A percentile compares a stretch with the other conserved stretches of the same genome.
These are phyloP conservation scores for Rhynchonycteris naso DNA, from an alignment of 2,797 vertebrate genomes.

Conservation along the genomic window DNA sequence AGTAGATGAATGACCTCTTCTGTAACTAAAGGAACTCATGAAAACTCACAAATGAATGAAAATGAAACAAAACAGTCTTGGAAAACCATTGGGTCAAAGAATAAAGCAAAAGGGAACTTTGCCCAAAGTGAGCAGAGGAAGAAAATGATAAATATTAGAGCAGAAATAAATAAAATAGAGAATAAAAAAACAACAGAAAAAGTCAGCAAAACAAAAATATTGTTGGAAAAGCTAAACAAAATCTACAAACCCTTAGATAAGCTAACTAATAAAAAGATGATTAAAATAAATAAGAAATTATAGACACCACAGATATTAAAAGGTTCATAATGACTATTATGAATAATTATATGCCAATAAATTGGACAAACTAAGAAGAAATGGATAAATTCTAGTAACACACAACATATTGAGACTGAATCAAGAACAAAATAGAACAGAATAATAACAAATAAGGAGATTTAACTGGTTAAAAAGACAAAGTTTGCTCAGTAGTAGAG, in stretches of 20 bases:
- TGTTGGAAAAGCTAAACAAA: not conserved
- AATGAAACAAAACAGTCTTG: not conserved
- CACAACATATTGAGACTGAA: not conserved
- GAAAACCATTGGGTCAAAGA: not conserved
- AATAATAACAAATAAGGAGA: not conserved
- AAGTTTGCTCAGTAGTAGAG: too few species aligned
- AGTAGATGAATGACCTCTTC: not conserved
- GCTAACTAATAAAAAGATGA: not conserved
- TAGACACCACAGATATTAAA: not conserved
- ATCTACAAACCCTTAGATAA: not conserved
- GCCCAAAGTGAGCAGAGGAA: not conserved
- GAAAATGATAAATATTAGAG: not conserved
- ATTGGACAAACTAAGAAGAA: not conserved
- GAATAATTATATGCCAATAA: not conserved
- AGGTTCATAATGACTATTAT: not conserved
- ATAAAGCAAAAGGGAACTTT: not conserved
- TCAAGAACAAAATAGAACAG: not conserved
- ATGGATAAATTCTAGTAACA: not conserved
- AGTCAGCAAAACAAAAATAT: not conserved
- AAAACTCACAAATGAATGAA: not conserved
- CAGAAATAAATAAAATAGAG: not conserved
- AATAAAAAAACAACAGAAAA: not conserved
- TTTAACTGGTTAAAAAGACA: not conserved
- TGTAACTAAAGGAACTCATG: not conserved
- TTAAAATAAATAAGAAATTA: not conserved